Percentiles rank a stretch among this genome's conserved stretches.
phyloP scores from a whole-genome alignment of 2,113 vertebrate species.

The Aldabrachelys gigantea region DNA sequence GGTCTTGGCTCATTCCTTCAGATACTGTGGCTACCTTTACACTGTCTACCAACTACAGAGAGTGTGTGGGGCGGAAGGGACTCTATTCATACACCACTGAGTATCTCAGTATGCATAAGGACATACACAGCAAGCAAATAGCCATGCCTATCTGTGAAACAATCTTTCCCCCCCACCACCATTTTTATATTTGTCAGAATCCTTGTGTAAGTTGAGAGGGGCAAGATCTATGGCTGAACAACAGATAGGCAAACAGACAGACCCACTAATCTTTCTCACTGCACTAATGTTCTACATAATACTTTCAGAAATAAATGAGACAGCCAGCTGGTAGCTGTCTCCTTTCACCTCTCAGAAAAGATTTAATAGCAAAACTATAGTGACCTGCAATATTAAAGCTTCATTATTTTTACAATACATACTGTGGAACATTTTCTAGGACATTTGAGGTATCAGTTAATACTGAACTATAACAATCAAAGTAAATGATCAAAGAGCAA shows the following conservation, averaged over 20 bases:
- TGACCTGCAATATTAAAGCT: background rate
- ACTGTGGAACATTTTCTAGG: background rate
- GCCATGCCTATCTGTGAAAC: background rate
- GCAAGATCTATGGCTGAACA: background rate
- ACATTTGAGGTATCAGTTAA: background rate
- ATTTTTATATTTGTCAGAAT: background rate
- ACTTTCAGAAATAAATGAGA: background rate
- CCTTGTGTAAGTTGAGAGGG: background rate
- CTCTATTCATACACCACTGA: background rate
- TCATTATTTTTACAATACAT: background rate
- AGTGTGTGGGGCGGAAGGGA: background rate
- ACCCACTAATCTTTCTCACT: background rate
- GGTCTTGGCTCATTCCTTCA: background rate
- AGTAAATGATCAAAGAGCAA: background rate
- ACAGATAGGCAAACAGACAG: background rate
- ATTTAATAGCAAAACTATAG: background rate
- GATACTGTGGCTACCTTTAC: background rate
- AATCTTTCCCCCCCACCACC: background rate
- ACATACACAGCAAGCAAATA: background rate
- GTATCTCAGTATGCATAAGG: background rate
- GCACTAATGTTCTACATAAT: background rate
- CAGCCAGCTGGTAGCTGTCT: background rate
- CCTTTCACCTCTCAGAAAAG: background rate
- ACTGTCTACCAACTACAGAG: background rate
- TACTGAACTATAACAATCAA: background rate